Evolutionary conservation across 2,888 invertebrate genomes (phyloP), one percentile per base, ranked within the genome.

Genomic region (Augochlorella aurata): DNA sequence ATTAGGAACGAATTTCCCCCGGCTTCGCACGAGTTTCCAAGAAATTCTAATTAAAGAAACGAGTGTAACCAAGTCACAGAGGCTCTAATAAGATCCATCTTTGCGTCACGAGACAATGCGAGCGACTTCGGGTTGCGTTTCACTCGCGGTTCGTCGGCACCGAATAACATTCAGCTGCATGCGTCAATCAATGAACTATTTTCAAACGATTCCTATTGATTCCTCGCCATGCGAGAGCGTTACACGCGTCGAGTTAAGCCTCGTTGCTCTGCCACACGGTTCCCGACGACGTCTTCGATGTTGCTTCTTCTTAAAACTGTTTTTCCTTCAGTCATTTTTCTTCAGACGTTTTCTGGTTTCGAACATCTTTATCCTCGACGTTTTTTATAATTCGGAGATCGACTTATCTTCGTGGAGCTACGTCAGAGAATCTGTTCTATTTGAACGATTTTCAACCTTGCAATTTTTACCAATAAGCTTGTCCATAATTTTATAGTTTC

Each of bases 161-260:
- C 9, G 18, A 14, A 63, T 75, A 82, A 82, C 74, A 75, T 79
- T 82, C 72, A 82, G 63, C 24, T 44, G 67, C 54, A 38, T 16
- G 80, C 77, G 80, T 83, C 83, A 80, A 44, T 69, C 71, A 21
- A 7, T 67, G 14, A 29, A 82, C 80, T 85, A 85, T 84, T 80
- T 85, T 74, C 78, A 71, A 78, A 63, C 76, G 76, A 72, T 71
- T 70, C 71, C 52, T 77, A 84, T 85, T 68, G 82, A 84, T 79
- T 71, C 65, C 63, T n/a, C 16, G 18, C 54, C 61, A 16, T 58
- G 21, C 4, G 45, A 47, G 29, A 63, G 3, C 4, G 47, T 52
- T 61, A 61, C 74, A 24, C 58, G 54, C 66, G 45, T 54, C 69
- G 61, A 29, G 69, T 14, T 54, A 18, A 24, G 47, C 47, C 49